Base-by-base conservation (phyloP, 2,113 vertebrate species). In the Charina bottae region DNA sequence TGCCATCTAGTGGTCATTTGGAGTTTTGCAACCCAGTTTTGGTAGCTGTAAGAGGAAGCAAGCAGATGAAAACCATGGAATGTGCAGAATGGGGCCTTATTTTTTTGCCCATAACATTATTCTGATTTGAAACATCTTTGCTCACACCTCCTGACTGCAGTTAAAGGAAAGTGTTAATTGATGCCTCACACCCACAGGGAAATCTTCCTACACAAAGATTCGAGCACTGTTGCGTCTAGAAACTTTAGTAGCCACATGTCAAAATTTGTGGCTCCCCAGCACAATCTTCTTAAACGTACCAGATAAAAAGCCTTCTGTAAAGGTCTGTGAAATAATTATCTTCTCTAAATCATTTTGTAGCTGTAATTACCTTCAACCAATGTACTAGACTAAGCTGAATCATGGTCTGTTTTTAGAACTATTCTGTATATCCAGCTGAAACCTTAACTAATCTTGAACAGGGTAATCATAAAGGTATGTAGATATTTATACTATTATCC, bases 401-500 rank as follows among this genome's bases (percentile, higher is more conserved):
- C 49, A 85, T 26, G 13, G 46, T 15, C 9, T 10, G 49, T 84
- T 24, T 6, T 60, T 54, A 60, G 21, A 90, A 53, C 21, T 86
- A 7, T 59, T 53, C 72, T 0, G 33, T 68, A 4, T 49, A 28
- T 83, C 54, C 84, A 64, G 84, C 90, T 84, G 24, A 53, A 60
- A 0, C 0, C 54, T 10, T 37, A 54, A 90, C 72, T 11, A 42
- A n/a, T 26, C 33, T 49, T 49, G 2, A 49, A 49, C 49, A 49
- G 49, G 49, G 49, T 49, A 49, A 49, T 49, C 49, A 49, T 49
- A 49, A 49, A 49, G 49, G 5, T 49, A 49, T 49, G 49, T 49
- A 49, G 49, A 49, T 49, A 49, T 49, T 10, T n/a, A 6, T 4
- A 13, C 2, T 58, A 26, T 83, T 85, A 60, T 0, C 5, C 0